Conservation (phyloP, 2,113 vertebrate species). For the Pontoporia blainvillei region DNA sequence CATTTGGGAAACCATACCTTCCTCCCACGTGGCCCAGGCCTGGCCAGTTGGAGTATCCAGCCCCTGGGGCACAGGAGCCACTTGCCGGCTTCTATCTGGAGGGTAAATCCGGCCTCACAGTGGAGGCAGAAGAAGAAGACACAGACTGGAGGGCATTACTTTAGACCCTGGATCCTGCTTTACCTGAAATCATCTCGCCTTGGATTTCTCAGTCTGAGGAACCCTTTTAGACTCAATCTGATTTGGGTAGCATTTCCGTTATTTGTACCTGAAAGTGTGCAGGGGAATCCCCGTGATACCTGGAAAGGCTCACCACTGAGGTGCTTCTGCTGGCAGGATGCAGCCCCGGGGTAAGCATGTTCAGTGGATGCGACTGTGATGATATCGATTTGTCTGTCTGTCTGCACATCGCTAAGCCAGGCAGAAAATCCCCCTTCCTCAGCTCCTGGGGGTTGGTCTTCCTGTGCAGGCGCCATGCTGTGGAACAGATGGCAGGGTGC, state of each 20-base stretch:
- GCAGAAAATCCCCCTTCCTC: not conserved
- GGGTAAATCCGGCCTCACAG: fast-evolving
- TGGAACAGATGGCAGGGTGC: too few species aligned
- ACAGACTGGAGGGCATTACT: fast-evolving
- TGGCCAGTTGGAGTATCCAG: fast-evolving
- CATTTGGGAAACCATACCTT: not conserved
- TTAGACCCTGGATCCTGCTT: not conserved
- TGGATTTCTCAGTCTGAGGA: not conserved
- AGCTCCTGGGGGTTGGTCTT: not conserved
- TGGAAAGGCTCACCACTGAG: fast-evolving
- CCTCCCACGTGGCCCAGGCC: not conserved
- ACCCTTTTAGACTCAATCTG: not conserved
- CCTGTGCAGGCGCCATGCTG: fast-evolving
- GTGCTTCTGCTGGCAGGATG: too few species aligned
- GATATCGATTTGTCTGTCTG: not conserved
- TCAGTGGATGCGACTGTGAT: too few species aligned
- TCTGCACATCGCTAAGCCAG: not conserved
- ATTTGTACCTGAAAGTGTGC: not conserved
- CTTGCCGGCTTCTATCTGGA: fast-evolving
- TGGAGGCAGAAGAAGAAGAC: not conserved
- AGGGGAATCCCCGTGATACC: not conserved
- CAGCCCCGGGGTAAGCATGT: fast-evolving
- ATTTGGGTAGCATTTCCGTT: not conserved
- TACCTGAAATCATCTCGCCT: not conserved
- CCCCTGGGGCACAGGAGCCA: too few species aligned